Conservation (phyloP, 2,888 invertebrate genomes). For the Limenitis camilla region DNA sequence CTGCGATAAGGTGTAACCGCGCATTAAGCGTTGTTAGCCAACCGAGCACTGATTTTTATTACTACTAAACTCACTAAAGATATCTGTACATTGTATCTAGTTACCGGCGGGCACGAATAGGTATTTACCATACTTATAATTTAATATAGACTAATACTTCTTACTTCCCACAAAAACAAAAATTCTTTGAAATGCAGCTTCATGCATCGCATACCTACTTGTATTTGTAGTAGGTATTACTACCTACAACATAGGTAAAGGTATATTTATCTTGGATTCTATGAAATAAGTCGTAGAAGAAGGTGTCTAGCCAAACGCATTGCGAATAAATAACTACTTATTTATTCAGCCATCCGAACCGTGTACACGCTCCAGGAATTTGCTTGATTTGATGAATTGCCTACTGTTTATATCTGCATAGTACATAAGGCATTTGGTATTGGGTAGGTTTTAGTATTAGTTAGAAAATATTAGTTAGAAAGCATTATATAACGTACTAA, state of each 20-base stretch:
- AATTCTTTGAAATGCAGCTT: slow-evolving; percentile 9
- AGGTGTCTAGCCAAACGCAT: slow-evolving; percentile 24
- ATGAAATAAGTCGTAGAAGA: slow-evolving; percentile 20
- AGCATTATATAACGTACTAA: too few relatives aligned
- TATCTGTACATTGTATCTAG: slow-evolving; percentile 35
- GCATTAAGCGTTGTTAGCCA: slow-evolving; percentile 65
- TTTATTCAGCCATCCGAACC: slow-evolving; percentile 22
- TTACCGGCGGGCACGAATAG: slow-evolving; percentile 5
- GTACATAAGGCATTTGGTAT: too few relatives aligned
- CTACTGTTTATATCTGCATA: background rate
- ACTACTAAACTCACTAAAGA: slow-evolving; percentile 51
- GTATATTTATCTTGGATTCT: slow-evolving; percentile 20
- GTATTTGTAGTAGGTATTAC: too few relatives aligned
- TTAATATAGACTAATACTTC: background rate
- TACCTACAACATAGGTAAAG: background rate
- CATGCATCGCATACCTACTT: slow-evolving; percentile 16
- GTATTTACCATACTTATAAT: background rate
- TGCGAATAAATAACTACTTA: slow-evolving; percentile 27
- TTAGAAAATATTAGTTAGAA: too few relatives aligned
- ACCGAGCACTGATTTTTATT: slow-evolving; percentile 68
- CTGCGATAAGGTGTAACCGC: slow-evolving; percentile 59
- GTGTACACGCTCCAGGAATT: slow-evolving; percentile 24
- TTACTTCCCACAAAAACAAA: slow-evolving; percentile 2
- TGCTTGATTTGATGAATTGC: slow-evolving; percentile 25
- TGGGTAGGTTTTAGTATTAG: too few relatives aligned